These are phyloP conservation scores for Philaenus spumarius DNA, from an alignment of 1,140 invertebrate species.

Conservation along the genomic window DNA sequence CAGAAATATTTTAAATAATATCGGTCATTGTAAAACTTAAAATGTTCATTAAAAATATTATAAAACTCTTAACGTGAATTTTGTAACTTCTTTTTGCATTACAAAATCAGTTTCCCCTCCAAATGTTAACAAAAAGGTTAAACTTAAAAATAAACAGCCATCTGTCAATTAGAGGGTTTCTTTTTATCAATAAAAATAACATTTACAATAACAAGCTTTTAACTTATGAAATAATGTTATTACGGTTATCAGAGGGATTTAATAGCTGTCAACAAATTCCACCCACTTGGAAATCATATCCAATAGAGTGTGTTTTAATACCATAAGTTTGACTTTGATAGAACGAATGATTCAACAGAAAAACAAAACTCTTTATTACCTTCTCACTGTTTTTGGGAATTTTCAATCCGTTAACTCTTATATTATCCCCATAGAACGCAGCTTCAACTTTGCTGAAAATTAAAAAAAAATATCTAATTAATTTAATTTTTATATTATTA, in stretches of 20 bases:
- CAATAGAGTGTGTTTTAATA: not conserved
- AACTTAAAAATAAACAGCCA: too few species aligned
- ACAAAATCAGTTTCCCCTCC: too few species aligned
- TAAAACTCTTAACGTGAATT: not conserved
- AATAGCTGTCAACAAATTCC: not conserved
- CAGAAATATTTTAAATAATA: too few species aligned
- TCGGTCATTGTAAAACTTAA: not conserved
- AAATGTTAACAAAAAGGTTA: too few species aligned
- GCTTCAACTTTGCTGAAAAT: constrained; percentile 53
- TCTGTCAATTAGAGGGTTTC: too few species aligned
- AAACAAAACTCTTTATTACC: constrained; percentile 37
- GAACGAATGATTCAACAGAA: not conserved
- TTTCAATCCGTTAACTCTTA: constrained; percentile 58
- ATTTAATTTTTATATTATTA: too few species aligned
- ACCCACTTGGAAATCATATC: not conserved
- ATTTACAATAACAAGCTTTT: not conserved
- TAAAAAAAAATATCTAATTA: too few species aligned
- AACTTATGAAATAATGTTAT: too few species aligned
- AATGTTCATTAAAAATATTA: too few species aligned
- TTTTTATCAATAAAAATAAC: not conserved
- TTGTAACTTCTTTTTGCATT: not conserved
- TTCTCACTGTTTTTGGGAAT: constrained; percentile 52
- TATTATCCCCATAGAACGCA: constrained; percentile 57
- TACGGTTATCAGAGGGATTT: too few species aligned
- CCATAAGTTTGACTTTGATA: not conserved